A percentile compares a stretch with the other conserved stretches of the same genome.
phyloP scores from a whole-genome alignment of 2,888 invertebrate species.

The Agrotis exclamationis region DNA sequence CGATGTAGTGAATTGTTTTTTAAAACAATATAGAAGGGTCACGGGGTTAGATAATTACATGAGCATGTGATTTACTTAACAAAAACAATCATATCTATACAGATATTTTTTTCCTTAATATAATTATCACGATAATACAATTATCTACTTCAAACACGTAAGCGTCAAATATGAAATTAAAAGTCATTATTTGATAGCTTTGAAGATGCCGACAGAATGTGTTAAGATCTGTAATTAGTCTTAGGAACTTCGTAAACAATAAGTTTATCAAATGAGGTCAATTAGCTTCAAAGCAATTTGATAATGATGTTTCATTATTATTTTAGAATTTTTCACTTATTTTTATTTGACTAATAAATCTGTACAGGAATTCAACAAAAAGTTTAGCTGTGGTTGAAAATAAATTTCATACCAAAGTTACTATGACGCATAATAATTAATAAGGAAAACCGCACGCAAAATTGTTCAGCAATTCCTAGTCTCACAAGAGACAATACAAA shows the following conservation, averaged over 20 bases:
- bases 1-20: conserved; percentile 33
- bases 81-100: conserved; percentile 32
- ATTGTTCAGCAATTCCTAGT: neutral
- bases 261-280: conserved; percentile 48
- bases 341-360: neutral
- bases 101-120: conserved; percentile 28
- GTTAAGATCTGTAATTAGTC: conserved; percentile 17
- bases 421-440: conserved; percentile 3
- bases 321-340: neutral
- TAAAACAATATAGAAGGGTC: conserved; percentile 21
- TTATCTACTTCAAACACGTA: conserved; percentile 31
- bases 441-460: conserved; percentile 34
- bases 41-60: conserved; percentile 44
- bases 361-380: neutral
- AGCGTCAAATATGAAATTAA: conserved; percentile 32
- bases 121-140: conserved; percentile 15
- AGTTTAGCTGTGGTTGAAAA: neutral
- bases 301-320: conserved; percentile 16
- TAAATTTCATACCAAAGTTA: neutral
- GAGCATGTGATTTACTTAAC: conserved; percentile 14
- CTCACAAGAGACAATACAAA: conserved; percentile 8
- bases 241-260: conserved; percentile 28
- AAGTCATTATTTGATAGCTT: conserved; percentile 38
- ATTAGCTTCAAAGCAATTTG: conserved; percentile 22
- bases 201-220: conserved; percentile 30